Evolutionary conservation across 2,113 vertebrate genomes (phyloP).

Genomic region (human): GRCh38 chr4:82412501-82413000

Average conservation of each 20-base stretch:
- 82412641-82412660: background rate
- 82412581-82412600: background rate
- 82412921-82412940: background rate
- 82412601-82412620: background rate
- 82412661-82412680: background rate
- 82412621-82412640: background rate
- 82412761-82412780: too few species aligned
- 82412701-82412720: background rate
- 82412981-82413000: background rate
- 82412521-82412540: background rate
- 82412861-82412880: background rate
- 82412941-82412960: background rate
- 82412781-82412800: too few species aligned
- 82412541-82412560: background rate
- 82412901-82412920: background rate
- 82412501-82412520: conserved; percentile 17
- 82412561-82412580: background rate
- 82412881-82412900: background rate
- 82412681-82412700: background rate
- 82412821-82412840: background rate
- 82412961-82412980: background rate
- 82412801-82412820: too few species aligned
- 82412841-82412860: background rate
- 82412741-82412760: background rate
- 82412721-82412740: background rate